These are phyloP conservation scores for Aeoliscus strigatus DNA, from an alignment of 2,797 vertebrate species.

Conservation along the genomic window DNA sequence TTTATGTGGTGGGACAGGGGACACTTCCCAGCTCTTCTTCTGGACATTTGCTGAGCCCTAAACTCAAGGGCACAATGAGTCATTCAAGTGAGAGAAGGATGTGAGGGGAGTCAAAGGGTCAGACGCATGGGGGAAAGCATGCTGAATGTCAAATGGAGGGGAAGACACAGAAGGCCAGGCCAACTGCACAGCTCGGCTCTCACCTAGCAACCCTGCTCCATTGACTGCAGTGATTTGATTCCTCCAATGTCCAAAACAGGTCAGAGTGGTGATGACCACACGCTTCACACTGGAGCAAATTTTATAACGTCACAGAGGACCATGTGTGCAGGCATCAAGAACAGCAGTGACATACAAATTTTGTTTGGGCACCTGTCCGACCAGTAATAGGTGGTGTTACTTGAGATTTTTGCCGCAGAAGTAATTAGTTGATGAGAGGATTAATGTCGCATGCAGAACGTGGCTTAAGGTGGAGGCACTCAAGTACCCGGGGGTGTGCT, in stretches of 20 bases:
- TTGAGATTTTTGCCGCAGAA: constrained; percentile 12
- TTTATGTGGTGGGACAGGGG: constrained; percentile 32
- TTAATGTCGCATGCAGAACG: constrained; percentile 30
- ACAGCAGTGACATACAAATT: background rate
- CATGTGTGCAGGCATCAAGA: background rate
- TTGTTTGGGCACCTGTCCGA: too few species aligned
- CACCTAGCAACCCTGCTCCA: constrained; percentile 13
- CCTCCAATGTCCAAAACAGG: constrained; percentile 12
- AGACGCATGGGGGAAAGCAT: constrained; percentile 36
- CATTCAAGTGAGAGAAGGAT: constrained; percentile 38
- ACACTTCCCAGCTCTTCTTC: constrained; percentile 22
- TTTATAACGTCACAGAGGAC: constrained; percentile 1
- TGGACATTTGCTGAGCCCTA: constrained; percentile 32
- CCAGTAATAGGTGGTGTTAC: constrained; percentile 9
- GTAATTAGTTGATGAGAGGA: constrained; percentile 26
- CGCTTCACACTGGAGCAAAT: constrained; percentile 11
- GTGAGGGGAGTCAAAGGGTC: constrained; percentile 51
- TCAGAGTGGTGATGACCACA: constrained; percentile 6
- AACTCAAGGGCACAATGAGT: constrained; percentile 54
- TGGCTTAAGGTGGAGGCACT: constrained; percentile 2
- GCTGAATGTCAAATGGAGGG: constrained; percentile 68
- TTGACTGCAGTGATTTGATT: constrained; percentile 26
- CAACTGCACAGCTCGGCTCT: constrained; percentile 21
- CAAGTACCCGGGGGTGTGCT: background rate
- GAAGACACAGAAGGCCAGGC: constrained; percentile 25